These are phyloP conservation scores for Liopterus haemorrhoidalis DNA, from an alignment of 2,888 invertebrate genomes.

Conservation along the genomic window DNA sequence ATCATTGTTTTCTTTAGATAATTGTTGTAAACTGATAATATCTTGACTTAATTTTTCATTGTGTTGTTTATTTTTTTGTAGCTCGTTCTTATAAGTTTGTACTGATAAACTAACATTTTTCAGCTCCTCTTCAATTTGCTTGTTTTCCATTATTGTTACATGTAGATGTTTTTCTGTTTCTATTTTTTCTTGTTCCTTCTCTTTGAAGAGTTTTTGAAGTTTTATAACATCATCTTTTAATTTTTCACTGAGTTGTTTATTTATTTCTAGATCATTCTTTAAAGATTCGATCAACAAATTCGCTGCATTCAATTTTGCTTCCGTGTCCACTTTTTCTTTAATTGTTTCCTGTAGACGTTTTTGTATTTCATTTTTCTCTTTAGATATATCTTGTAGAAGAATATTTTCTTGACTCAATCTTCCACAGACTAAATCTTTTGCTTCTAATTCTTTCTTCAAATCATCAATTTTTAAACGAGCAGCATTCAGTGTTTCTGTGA, in stretches of 20 bases:
- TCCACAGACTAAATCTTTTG: conserved; percentile 1
- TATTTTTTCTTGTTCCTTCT: conserved; percentile 7
- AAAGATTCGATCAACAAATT: not conserved
- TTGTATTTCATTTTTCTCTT: conserved; percentile 31
- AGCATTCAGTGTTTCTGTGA: too few relatives aligned
- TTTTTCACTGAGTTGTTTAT: conserved; percentile 16
- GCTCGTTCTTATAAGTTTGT: not conserved
- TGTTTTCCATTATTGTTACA: conserved; percentile 1
- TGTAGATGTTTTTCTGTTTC: conserved; percentile 9
- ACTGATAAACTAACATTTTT: conserved; percentile 18
- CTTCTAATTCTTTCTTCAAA: conserved; percentile 14
- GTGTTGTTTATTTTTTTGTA: not conserved
- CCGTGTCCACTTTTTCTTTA: conserved; percentile 8
- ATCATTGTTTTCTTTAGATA: conserved; percentile 12
- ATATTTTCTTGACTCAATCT: conserved; percentile 13
- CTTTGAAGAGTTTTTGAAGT: conserved; percentile 3
- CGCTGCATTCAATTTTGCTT: conserved; percentile 3
- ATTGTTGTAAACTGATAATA: not conserved
- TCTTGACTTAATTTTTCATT: not conserved
- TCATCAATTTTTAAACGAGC: conserved; percentile 6
- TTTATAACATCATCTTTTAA: conserved; percentile 10
- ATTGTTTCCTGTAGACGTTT: conserved; percentile 14
- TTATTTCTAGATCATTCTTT: not conserved
- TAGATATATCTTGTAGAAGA: conserved; percentile 22
- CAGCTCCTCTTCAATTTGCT: not conserved